These are phyloP conservation scores for Esox lucius DNA, from an alignment of 2,797 vertebrate species.

Conservation along the genomic window DNA sequence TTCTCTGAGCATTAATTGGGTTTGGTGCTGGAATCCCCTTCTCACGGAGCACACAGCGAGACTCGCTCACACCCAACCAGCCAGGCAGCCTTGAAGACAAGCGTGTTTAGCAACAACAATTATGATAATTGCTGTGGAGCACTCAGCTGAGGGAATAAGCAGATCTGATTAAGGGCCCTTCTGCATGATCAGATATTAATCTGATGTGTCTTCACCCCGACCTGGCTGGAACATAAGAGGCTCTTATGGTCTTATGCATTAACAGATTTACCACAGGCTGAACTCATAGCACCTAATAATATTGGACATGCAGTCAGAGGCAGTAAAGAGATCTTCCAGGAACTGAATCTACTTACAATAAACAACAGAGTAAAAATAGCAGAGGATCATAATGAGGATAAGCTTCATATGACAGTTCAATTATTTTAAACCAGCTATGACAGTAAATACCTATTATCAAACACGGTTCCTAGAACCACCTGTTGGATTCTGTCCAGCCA, in stretches of 20 bases:
- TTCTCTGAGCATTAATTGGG: slow-evolving; percentile 86
- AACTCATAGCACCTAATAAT: slow-evolving; percentile 91
- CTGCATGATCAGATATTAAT: slow-evolving; percentile 98
- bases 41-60: slow-evolving; percentile 63
- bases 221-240: slow-evolving; percentile 88
- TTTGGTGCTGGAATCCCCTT: slow-evolving; percentile 85
- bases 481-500: slow-evolving; percentile 53
- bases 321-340: slow-evolving; percentile 79
- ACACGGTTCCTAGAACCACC: slow-evolving; percentile 55
- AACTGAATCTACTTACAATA: slow-evolving; percentile 89
- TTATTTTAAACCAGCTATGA: slow-evolving; percentile 63
- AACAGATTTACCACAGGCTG: slow-evolving; percentile 90
- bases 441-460: slow-evolving; percentile 56
- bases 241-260: slow-evolving; percentile 95
- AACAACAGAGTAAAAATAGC: slow-evolving; percentile 84
- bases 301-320: slow-evolving; percentile 82
- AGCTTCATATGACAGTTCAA: slow-evolving; percentile 62
- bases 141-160: slow-evolving; percentile 88
- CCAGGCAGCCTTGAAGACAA: slow-evolving; percentile 82
- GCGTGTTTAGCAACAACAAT: slow-evolving; percentile 95
- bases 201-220: slow-evolving; percentile 90
- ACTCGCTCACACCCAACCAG: slow-evolving; percentile 72
- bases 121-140: slow-evolving; percentile 95
- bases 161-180: slow-evolving; percentile 96
- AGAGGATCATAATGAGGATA: slow-evolving; percentile 63